Base-by-base conservation (phyloP, 2,888 invertebrate species). In the Cephus pulcher region DNA sequence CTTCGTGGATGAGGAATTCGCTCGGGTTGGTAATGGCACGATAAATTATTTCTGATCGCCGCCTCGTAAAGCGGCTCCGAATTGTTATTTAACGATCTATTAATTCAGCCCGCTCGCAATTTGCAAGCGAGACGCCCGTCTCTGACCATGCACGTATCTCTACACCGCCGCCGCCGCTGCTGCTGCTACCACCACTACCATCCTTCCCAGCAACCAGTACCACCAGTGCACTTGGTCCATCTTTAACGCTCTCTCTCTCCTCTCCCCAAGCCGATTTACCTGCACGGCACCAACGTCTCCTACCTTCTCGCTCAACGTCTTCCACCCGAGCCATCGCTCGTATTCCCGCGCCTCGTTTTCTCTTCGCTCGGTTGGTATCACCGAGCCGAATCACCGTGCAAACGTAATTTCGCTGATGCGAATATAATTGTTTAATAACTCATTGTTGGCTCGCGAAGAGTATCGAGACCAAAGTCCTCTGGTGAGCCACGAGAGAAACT, bases 341-440 rank as follows among this genome's bases (percentile, higher is more conserved):
- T 34, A 71, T 71, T 71, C 71, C 34, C 71, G 30, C 33, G 12
- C 71, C 71, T 34, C 71, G 33, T 71, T 32, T 71, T 32, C 71
- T 23, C 71, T 32, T 9, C 71, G 71, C 71, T 71, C 34, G 71
- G 71, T 71, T 34, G 71, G 71, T 81, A 79, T 82, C 80, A 34
- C 32, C 73, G 75, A 75, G 74, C 75, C 79, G 76, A 82, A 82
- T 82, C 80, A 73, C 75, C 76, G 79, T 56, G 79, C 76, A 83
- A 83, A 82, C 80, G 78, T 77, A 80, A 79, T 78, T 81, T 77
- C 75, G 77, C 80, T 78, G 81, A 84, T 79, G 85, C 81, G 79
- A 82, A 78, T 82, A 80, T 82, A 84, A 86, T 85, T 85, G 83
- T 85, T 85, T 84, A 82, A 84, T 83, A 82, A 82, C 80, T 82